These are phyloP conservation scores for Sternarchorhynchus goeldii DNA, from an alignment of 2,797 vertebrate genomes.

Conservation along the genomic window DNA sequence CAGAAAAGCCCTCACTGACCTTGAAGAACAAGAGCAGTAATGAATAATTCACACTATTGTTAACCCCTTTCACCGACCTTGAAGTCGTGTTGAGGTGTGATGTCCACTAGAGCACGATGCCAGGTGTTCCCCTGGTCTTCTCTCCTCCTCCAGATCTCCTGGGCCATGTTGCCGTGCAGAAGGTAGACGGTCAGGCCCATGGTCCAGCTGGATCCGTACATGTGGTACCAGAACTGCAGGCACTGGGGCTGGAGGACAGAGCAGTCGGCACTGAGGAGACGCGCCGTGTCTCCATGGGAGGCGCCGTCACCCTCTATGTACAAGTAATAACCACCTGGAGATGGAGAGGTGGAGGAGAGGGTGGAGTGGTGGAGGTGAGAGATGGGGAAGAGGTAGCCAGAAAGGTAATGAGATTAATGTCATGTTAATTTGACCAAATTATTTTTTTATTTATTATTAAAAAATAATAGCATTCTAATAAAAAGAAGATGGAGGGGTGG, in stretches of 20 bases:
- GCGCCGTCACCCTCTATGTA: conserved; percentile 70
- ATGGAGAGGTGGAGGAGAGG: no score
- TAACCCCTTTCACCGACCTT: conserved; percentile 48
- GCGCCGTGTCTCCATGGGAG: conserved; percentile 66
- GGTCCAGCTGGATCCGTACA: conserved; percentile 71
- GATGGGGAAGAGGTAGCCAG: background rate
- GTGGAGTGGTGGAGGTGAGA: background rate
- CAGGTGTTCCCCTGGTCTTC: conserved; percentile 74
- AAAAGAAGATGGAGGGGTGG: no score
- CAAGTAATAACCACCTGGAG: conserved; percentile 69
- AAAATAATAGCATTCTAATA: no score
- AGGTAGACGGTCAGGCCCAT: conserved; percentile 75
- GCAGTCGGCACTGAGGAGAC: conserved; percentile 71
- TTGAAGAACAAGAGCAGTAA: conserved; percentile 54
- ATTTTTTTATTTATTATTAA: no score
- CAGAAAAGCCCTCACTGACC: no score
- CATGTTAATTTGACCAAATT: no score
- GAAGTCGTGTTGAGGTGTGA: conserved; percentile 63
- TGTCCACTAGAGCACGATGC: conserved; percentile 69
- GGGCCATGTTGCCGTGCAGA: conserved; percentile 53
- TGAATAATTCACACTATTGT: background rate
- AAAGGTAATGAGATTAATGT: no score
- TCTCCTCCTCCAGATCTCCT: conserved; percentile 62
- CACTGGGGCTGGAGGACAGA: conserved; percentile 68
- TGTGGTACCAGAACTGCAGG: conserved; percentile 81